Evolutionary conservation across 2,888 invertebrate species (phyloP).

Genomic region (Cantharis rufa): DNA sequence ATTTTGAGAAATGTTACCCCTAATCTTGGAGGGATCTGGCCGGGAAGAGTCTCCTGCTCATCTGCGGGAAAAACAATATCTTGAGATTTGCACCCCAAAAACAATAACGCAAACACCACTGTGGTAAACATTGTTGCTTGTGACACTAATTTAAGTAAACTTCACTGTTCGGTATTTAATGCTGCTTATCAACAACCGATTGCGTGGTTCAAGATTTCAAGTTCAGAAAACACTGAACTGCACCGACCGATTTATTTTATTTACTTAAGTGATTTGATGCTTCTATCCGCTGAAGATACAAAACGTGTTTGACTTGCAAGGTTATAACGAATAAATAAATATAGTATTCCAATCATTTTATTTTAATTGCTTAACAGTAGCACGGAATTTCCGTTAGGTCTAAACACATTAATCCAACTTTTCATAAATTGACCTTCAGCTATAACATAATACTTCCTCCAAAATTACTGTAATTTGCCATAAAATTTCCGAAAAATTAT

Average conservation of each 20-base stretch:
- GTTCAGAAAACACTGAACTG: not conserved
- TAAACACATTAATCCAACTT: constrained; percentile 2
- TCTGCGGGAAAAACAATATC: constrained; percentile 11
- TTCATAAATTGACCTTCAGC: not conserved
- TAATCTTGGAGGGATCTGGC: constrained; percentile 11
- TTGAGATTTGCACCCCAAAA: constrained; percentile 3
- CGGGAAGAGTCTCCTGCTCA: constrained; percentile 1
- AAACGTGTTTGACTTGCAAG: not conserved
- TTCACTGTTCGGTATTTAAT: not conserved
- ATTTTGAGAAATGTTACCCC: not conserved
- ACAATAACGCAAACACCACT: not conserved
- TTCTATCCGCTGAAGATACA: not conserved
- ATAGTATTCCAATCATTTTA: not conserved
- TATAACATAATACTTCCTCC: not conserved
- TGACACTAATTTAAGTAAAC: not conserved
- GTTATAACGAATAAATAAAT: not conserved
- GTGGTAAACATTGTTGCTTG: not conserved
- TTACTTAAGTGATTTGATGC: not conserved
- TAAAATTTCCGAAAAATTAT: not conserved
- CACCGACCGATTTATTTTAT: not conserved
- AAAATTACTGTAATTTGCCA: not conserved
- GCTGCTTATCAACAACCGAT: not conserved
- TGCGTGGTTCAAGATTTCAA: not conserved
- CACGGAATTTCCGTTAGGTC: constrained; percentile 20
- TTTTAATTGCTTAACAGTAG: not conserved